Percentiles rank a stretch among this genome's conserved stretches.
Evolutionary conservation across 2,797 vertebrate genomes (phyloP).

Genomic region (Taenioides sp.): DNA sequence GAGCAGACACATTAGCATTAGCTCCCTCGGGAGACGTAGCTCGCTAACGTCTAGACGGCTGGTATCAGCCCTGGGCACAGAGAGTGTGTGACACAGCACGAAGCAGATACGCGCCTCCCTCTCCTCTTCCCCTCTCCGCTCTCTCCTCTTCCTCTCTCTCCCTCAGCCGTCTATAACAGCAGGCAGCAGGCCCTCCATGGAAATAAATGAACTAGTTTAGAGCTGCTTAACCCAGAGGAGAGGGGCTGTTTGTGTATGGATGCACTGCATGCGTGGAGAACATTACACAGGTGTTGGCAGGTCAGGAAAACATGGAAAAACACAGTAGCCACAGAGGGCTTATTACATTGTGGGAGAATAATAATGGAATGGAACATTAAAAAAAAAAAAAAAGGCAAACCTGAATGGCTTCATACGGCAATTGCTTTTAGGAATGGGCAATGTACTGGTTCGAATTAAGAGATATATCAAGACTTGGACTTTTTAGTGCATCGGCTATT

Average conservation of each 20-base stretch:
- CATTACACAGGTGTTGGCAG: slow-evolving; percentile 41
- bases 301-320: slow-evolving; percentile 24
- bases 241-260: slow-evolving; percentile 29
- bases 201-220: slow-evolving; percentile 71
- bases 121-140: neutral
- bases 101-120: slow-evolving; percentile 45
- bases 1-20: slow-evolving; percentile 21
- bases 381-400: neutral
- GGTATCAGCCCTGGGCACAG: slow-evolving; percentile 57
- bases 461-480: too few relatives aligned
- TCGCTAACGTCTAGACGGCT: slow-evolving; percentile 58
- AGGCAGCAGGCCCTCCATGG: slow-evolving; percentile 57
- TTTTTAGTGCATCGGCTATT: too few relatives aligned
- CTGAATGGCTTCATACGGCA: too few relatives aligned
- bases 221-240: slow-evolving; percentile 56
- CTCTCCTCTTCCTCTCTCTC: slow-evolving; percentile 29
- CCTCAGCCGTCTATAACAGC: slow-evolving; percentile 19
- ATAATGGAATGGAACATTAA: neutral
- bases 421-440: neutral
- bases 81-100: slow-evolving; percentile 41
- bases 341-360: neutral
- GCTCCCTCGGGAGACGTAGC: slow-evolving; percentile 44
- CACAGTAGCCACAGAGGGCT: neutral
- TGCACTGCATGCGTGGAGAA: slow-evolving; percentile 14
- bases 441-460: too few relatives aligned